phyloP scores from a whole-genome alignment of 30 jellyfish, hydroid and myxozoan species.

The Calvadosia cruxmelitensis region DNA sequence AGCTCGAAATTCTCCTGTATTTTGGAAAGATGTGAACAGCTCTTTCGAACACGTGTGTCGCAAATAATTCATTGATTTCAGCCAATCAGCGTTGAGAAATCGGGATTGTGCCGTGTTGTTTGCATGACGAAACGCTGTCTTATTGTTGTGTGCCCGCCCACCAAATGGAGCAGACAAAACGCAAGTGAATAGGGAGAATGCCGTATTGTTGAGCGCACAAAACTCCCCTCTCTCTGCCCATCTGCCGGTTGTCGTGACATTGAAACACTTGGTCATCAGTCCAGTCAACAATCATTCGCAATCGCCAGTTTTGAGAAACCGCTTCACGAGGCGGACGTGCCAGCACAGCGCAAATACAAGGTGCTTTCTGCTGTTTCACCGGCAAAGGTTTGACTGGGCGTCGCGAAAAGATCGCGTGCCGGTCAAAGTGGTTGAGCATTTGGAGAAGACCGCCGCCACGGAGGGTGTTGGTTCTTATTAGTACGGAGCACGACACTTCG shows the following conservation, averaged over 20 bases:
- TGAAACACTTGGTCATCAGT: not conserved
- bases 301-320: slow-evolving; percentile 1
- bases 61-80: not conserved
- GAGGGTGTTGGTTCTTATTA: not conserved
- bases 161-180: not conserved
- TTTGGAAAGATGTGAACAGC: not conserved
- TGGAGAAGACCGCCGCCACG: not conserved
- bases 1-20: not conserved
- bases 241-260: slow-evolving; percentile 4
- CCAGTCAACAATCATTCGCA: not conserved
- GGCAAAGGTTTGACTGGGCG: too few species aligned
- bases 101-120: not conserved
- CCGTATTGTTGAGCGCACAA: not conserved
- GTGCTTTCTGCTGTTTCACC: too few species aligned
- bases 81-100: not conserved
- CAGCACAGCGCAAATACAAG: not conserved
- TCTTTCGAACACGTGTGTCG: not conserved
- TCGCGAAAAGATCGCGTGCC: too few species aligned
- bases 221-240: not conserved
- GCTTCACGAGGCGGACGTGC: slow-evolving; percentile 4
- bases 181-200: not conserved
- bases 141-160: not conserved
- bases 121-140: slow-evolving; percentile 1
- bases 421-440: too few species aligned
- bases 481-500: not conserved